Percentiles rank a stretch among this genome's conserved stretches.
Evolutionary conservation across 2,113 vertebrate genomes (phyloP).

Genomic region (Cranoglanis bouderius): DNA sequence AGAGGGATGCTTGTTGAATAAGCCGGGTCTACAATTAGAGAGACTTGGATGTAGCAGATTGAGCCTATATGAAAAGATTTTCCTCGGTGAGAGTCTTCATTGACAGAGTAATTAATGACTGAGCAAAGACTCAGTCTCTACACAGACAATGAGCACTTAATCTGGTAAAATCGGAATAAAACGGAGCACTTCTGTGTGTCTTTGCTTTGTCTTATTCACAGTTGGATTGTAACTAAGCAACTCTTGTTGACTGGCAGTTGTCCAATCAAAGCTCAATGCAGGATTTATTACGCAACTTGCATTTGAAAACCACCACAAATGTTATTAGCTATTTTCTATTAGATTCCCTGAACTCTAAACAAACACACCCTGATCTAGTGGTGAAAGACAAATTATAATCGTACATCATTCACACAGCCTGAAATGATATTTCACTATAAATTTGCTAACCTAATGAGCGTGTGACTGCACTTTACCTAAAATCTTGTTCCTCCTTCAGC

Average conservation of each 20-base stretch:
- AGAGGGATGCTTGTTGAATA: neutral
- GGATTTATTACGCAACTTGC: neutral
- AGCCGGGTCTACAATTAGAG: neutral
- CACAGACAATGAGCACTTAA: neutral
- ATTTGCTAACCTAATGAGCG: slow-evolving; percentile 49
- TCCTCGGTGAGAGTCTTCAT: neutral
- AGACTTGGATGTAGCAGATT: neutral
- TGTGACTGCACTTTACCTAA: slow-evolving; percentile 54
- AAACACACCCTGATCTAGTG: neutral
- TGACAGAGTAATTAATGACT: neutral
- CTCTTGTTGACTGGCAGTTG: neutral
- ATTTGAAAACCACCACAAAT: neutral
- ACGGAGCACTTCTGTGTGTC: neutral
- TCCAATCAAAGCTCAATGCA: neutral
- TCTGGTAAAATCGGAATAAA: neutral
- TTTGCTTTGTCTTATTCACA: neutral
- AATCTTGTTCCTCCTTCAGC: slow-evolving; percentile 58
- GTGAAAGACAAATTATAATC: slow-evolving; percentile 24
- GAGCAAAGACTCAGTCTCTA: neutral
- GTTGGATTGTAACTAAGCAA: neutral
- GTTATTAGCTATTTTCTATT: neutral
- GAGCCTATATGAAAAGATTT: neutral
- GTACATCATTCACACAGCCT: slow-evolving; percentile 25
- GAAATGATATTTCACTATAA: slow-evolving; percentile 37
- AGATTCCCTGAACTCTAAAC: neutral